Base-by-base conservation (phyloP, 2,797 vertebrate species). In the Clamator glandarius region DNA sequence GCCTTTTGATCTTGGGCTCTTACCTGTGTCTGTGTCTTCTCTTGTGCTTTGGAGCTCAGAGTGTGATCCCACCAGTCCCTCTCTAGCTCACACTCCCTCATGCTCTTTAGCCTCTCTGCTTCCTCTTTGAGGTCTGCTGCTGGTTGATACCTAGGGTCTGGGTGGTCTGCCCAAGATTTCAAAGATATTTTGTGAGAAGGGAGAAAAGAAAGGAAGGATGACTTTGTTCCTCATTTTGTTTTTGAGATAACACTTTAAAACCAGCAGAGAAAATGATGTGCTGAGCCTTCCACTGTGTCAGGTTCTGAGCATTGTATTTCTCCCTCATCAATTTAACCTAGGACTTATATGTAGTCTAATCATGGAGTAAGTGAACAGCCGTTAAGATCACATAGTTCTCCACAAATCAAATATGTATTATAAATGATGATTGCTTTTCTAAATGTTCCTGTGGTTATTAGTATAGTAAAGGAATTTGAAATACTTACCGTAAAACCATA, bases 391-490 rank as follows among this genome's bases (percentile, higher is more conserved):
- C 77, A 44, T 69, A 52, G 35, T 69, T 95, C 54, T 82, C 35
- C 70, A 74, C 57, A 91, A 76, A 87, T 85, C 74, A 87, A 92
- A 61, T 68, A 91, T 52, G 58, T 70, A 7, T 50, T 89, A 55
- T 80, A 89, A 90, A 80, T 39, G 18, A 72, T 84, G 55, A 87
- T 64, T 91, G 51, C 44, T 84, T 82, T 92, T 89, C 59, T 86
- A 83, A 95, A 48, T 79, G n/a, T 72, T 87, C 39, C 31, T 58
- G 61, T 9, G 36, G 36, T 82, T 94, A 85, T 74, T 81, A 77
- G 28, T 64, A 81, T 39, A 93, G 82, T 46, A 91, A 84, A 95
- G 26, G 46, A 81, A 63, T 84, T 72, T 66, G 50, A 93, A 92
- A 87, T 51, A 70, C 7, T 41, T 55, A 75, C 33, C 50, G 59